Evolutionary conservation across 2,113 vertebrate species (phyloP).

Genomic region (Ptilonorhynchus violaceus): DNA sequence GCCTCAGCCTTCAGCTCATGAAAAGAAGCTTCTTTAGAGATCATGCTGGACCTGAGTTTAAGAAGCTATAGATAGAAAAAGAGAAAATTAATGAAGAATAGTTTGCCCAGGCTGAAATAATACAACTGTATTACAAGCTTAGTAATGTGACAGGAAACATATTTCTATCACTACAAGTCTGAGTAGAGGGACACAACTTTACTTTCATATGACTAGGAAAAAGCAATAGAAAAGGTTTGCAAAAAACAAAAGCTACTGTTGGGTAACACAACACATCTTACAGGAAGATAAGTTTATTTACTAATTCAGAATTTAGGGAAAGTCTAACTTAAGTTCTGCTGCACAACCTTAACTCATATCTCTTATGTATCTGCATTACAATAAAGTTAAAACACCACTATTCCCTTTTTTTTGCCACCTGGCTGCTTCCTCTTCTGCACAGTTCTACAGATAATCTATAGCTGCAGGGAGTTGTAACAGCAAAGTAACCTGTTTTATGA

Average conservation of each 20-base stretch:
- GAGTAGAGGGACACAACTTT: neutral
- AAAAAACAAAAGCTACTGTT: neutral
- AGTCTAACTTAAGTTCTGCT: neutral
- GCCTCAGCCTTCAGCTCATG: slow-evolving; percentile 75
- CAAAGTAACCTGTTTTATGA: neutral
- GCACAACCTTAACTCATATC: neutral
- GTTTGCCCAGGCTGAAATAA: neutral
- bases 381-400: neutral
- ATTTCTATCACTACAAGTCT: neutral
- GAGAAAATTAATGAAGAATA: neutral
- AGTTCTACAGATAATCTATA: neutral
- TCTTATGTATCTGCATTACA: neutral
- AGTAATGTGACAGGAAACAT: neutral
- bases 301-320: neutral
- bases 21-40: slow-evolving; percentile 70
- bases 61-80: slow-evolving; percentile 60
- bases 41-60: slow-evolving; percentile 69
- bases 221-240: neutral
- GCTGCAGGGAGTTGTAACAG: neutral
- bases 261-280: neutral
- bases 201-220: neutral
- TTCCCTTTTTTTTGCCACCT: neutral
- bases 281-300: neutral
- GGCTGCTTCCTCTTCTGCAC: neutral
- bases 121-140: neutral